Evolutionary conservation across 2,888 invertebrate species (phyloP).

Genomic region (Troides oblongomaculatus): DNA sequence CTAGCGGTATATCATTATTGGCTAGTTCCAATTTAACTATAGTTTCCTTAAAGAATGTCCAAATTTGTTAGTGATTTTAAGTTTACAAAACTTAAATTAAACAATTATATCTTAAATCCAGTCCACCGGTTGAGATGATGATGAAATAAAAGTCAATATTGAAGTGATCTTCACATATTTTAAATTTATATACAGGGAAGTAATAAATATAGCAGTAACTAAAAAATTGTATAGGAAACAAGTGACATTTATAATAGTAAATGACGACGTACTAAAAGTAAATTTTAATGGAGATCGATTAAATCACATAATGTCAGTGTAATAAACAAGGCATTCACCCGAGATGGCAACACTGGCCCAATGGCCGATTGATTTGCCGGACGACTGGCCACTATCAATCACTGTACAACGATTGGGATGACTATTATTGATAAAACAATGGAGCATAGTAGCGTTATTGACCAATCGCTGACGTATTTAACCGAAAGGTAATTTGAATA

Average conservation of each 20-base stretch:
- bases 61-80: no score
- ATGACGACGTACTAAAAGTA: slow-evolving; percentile 21
- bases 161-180: no score
- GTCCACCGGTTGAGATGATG: no score
- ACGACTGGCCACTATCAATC: slow-evolving; percentile 23
- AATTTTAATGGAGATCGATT: slow-evolving; percentile 46
- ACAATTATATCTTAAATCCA: no score
- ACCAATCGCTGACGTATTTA: slow-evolving; percentile 2
- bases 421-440: slow-evolving; percentile 39
- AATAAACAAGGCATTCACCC: slow-evolving; percentile 72
- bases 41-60: no score
- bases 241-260: slow-evolving; percentile 14
- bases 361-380: slow-evolving; percentile 47
- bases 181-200: no score
- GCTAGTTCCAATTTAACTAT: no score
- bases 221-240: not conserved
- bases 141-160: no score
- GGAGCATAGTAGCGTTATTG: slow-evolving; percentile 25
- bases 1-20: no score
- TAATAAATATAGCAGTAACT: not conserved
- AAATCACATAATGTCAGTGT: slow-evolving; percentile 59
- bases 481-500: no score
- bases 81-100: no score
- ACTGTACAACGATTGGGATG: slow-evolving; percentile 35
- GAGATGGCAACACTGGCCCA: slow-evolving; percentile 45